Evolutionary conservation across 2,888 invertebrate species (phyloP), one percentile per base, ranked within the genome.

Genomic region (Hypomecis atomaria): DNA sequence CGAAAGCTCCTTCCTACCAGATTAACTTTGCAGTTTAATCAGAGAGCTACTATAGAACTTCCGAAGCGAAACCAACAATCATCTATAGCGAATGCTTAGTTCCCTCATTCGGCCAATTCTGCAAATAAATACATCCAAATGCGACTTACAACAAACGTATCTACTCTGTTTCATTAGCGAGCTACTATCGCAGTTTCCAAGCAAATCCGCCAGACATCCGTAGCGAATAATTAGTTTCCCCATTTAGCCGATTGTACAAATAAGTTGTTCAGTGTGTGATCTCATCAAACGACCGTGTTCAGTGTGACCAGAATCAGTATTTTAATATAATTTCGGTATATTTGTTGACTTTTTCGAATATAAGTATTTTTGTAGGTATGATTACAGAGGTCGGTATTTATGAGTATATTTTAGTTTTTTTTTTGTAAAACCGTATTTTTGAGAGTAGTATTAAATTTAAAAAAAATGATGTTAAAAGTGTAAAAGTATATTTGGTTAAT

Each of bases 281-380:
- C 4, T 45, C 55, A 50, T 59, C 55, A 64, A 60, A 52, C 50
- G 50, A 43, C 49, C 52, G 52, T 3, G 1, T 23, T 23, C 23
- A 23, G 23, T 23, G 23, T 2, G 23, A 23, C 23, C 23, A 23
- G 23, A 23, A 23, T 23, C 23, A 23, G 23, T 23, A 23, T 23
- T 23, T 23, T 23, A 23, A 23, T 23, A 23, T 23, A 2, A 2
- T 23, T 23, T 23, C 23, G 3, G 23, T 23, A 23, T 23, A 23
- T 23, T 23, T 23, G 3, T 23, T 23, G 23, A 23, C 23, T 23
- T 23, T 23, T 23, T 23, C 23, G 23, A 23, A 23, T 23, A 23
- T 23, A 1, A 23, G 23, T 23, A 23, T 23, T 23, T 23, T 23
- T 23, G 23, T 23, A 23, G 23, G 3, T 23, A 23, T 23, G 3